Conservation (phyloP, 2,888 invertebrate genomes). For the Ectobius pallidus region DNA sequence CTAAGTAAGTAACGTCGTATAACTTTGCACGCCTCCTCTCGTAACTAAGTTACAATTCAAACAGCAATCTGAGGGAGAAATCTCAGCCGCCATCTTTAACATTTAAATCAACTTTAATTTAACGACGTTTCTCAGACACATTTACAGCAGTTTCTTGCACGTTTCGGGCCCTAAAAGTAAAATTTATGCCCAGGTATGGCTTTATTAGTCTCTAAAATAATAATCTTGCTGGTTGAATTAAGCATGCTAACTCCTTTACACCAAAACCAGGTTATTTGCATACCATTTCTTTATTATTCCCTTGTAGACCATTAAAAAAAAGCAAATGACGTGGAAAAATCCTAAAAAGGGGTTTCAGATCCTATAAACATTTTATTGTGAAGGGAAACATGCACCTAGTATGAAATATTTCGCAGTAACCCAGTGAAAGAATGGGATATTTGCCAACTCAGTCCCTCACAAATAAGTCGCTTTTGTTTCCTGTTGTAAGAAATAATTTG, state of each 20-base stretch:
- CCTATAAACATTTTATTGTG: background rate
- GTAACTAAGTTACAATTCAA: too few species aligned
- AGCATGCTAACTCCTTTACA: background rate
- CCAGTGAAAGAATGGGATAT: background rate
- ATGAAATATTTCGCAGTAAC: background rate
- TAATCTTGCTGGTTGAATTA: too few species aligned
- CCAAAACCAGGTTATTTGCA: background rate
- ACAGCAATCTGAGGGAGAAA: too few species aligned
- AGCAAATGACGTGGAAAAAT: background rate
- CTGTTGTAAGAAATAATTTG: background rate
- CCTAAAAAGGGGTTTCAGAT: background rate
- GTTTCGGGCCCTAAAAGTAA: background rate
- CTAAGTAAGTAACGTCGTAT: too few species aligned
- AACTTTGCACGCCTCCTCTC: too few species aligned
- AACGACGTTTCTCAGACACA: too few species aligned
- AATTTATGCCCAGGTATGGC: background rate
- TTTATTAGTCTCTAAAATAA: background rate
- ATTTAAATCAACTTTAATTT: too few species aligned
- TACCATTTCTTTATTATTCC: background rate
- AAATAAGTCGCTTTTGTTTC: background rate
- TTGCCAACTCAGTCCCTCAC: background rate
- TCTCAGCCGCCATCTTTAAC: too few species aligned
- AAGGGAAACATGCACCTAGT: background rate
- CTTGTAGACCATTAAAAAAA: background rate
- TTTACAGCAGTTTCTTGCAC: too few species aligned